Base-by-base conservation (phyloP, 2,797 vertebrate genomes). In the Epinephelus coioides region DNA sequence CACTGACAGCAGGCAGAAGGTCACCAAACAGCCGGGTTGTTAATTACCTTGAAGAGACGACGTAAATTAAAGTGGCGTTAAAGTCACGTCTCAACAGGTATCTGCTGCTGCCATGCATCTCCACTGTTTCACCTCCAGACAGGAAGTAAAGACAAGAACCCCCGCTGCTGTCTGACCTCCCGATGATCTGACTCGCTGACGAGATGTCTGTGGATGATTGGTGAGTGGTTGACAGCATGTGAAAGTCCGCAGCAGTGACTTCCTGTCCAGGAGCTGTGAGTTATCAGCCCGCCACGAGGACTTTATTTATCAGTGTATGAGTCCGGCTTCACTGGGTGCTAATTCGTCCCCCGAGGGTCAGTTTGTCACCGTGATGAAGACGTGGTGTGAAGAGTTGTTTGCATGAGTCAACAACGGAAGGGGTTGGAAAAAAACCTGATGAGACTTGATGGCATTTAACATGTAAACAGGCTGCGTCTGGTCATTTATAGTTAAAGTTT, bases 371-470 rank as follows among this genome's bases (percentile, higher is more conserved):
- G 14, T 86, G 89, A 89, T 72, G 68, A 65, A 79, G 70, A 88
- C 82, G 64, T 54, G 78, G 30, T 64, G 74, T 85, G 88, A 90
- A 86, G 74, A 34, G 34, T 9, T 70, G 79, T 87, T 85, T 61
- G 73, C 27, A 68, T 73, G 76, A 81, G 34, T 34, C 75, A 63
- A 43, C 53, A 74, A 47, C 67, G 71, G 63, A 65, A 43, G 50
- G 12, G 40, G 76, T 7, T 38, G 4, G 17, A 51, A 11, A 3
- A 38, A 46, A 38, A 8, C 34, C 13, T 0, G 23, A 27, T 25
- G 34, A 40, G 6, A 40, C n/a, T 40, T 40, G 57, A 72, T 53
- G 60, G 25, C 69, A 21, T 77, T 76, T 44, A 66, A 21, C 12
- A 12, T 65, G 43, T 54, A 57, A 83, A 85, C 50, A 40, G 34